Percentiles rank a stretch among this genome's conserved stretches.
These are phyloP conservation scores for Crocuta crocuta DNA, from an alignment of 2,113 vertebrate species.

Conservation along the genomic window DNA sequence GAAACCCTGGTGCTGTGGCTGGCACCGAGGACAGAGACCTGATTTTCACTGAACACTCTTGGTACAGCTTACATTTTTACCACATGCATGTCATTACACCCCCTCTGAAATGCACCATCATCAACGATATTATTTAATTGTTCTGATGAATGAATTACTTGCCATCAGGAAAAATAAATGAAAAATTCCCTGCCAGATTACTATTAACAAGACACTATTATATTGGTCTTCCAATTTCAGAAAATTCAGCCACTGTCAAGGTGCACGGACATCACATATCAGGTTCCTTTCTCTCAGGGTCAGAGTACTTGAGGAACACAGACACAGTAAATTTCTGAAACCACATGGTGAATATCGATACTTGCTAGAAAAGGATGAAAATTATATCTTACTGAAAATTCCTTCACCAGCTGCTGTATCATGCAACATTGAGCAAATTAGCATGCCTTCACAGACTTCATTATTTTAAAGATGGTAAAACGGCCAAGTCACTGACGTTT, in stretches of 20 bases:
- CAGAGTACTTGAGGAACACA: not conserved
- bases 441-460: not conserved
- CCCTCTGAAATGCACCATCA: not conserved
- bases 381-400: not conserved
- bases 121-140: conserved; percentile 19
- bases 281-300: not conserved
- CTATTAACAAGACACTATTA: not conserved
- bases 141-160: conserved; percentile 33
- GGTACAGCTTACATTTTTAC: not conserved
- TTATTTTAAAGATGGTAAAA: not conserved
- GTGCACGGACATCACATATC: not conserved
- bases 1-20: not conserved
- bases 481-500: not conserved
- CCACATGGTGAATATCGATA: not conserved
- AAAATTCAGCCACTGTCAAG: not conserved
- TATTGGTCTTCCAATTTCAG: not conserved
- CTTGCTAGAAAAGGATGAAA: not conserved
- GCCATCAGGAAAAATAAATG: conserved; percentile 14
- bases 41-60: not conserved
- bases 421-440: not conserved
- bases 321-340: not conserved
- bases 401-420: not conserved
- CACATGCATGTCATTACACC: not conserved
- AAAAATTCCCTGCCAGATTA: not conserved
- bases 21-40: not conserved